Conservation (phyloP, 2,797 vertebrate genomes). For the Schizothorax lantsangensis region DNA sequence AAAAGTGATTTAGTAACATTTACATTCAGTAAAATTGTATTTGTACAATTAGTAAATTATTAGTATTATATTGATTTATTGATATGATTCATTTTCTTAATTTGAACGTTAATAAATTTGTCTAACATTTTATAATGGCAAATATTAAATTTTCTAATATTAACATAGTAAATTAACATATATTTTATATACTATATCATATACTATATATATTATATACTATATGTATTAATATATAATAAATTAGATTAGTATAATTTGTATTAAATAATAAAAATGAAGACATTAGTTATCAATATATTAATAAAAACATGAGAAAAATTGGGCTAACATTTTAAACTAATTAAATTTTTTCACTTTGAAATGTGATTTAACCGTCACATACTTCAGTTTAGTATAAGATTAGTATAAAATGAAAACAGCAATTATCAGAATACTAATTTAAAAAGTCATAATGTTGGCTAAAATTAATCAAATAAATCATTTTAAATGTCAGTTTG, state of each 20-base stretch:
- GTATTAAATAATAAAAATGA: background rate
- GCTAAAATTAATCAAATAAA: background rate
- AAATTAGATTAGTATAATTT: background rate
- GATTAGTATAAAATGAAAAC: background rate
- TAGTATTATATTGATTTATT: background rate
- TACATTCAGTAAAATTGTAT: background rate
- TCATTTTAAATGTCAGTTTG: background rate
- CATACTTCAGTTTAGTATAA: background rate
- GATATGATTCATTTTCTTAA: background rate
- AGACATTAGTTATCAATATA: background rate
- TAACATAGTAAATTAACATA: too few relatives aligned
- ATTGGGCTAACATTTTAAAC: background rate
- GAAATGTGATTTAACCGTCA: background rate
- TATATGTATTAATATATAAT: background rate
- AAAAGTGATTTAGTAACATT: background rate
- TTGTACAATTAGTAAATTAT: background rate
- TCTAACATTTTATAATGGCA: background rate
- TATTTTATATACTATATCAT: too few relatives aligned
- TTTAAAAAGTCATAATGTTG: background rate
- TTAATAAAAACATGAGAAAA: background rate
- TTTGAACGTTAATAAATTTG: background rate
- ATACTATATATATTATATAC: too few relatives aligned
- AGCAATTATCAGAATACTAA: background rate
- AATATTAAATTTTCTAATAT: background rate
- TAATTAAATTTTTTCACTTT: background rate